phyloP scores from a whole-genome alignment of 35 echinoderm and acorn worm genomes.

The Lytechinus pictus region DNA sequence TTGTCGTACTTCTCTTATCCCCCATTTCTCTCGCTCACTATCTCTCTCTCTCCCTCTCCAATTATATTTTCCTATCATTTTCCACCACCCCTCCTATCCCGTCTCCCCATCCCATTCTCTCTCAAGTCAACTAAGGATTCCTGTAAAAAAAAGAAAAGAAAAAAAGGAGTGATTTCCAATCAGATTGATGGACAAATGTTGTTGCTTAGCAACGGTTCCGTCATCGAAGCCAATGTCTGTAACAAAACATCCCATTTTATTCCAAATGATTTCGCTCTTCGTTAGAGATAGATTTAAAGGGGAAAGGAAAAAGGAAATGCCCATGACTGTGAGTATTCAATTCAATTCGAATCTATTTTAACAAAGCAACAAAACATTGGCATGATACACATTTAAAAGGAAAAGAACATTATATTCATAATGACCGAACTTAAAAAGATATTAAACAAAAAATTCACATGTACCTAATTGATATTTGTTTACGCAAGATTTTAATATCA shows the following conservation, averaged over 20 bases:
- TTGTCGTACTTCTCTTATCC: too few relatives aligned
- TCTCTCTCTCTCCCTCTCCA: not conserved
- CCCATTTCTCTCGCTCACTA: not conserved
- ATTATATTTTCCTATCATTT: not conserved
- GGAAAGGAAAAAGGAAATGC: not conserved
- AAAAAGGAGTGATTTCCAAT: not conserved
- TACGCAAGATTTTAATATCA: too few relatives aligned
- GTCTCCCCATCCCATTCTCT: too few relatives aligned
- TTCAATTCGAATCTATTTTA: not conserved
- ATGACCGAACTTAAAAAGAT: too few relatives aligned
- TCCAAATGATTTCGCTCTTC: not conserved
- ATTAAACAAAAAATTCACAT: too few relatives aligned
- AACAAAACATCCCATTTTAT: not conserved
- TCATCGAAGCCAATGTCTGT: not conserved
- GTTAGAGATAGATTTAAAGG: not conserved
- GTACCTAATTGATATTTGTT: too few relatives aligned
- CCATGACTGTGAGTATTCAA: not conserved
- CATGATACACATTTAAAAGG: too few relatives aligned
- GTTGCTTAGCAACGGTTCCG: not conserved
- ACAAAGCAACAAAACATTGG: too few relatives aligned
- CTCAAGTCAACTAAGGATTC: not conserved
- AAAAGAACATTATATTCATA: too few relatives aligned
- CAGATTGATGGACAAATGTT: slow-evolving; percentile 7
- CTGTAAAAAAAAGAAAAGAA: slow-evolving; percentile 4
- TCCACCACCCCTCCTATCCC: not conserved